A percentile compares a stretch with the other conserved stretches of the same genome.
Evolutionary conservation across 2,888 invertebrate genomes (phyloP).

Genomic region (Tinea trinotella): DNA sequence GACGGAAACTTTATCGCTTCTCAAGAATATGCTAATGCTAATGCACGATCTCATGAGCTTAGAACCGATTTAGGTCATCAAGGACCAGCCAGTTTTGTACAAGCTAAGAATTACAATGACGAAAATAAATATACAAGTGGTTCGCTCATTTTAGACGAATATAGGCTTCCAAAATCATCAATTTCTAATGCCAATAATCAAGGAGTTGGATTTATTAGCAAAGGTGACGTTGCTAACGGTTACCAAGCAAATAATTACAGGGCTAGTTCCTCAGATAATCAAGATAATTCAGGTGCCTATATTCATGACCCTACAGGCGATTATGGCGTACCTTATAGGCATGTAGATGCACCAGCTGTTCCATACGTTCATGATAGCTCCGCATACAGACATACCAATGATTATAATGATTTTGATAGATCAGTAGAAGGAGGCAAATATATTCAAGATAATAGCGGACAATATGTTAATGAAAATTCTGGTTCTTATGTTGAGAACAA

Average conservation of each 20-base stretch:
- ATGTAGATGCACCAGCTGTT: constrained; percentile 44
- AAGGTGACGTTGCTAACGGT: not conserved
- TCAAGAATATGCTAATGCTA: constrained; percentile 42
- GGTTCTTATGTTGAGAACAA: constrained; percentile 44
- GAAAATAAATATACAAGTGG: constrained; percentile 51
- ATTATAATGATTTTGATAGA: constrained; percentile 39
- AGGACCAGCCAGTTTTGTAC: constrained; percentile 39
- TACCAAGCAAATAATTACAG: not conserved
- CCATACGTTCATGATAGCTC: constrained; percentile 48
- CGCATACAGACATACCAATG: constrained; percentile 40
- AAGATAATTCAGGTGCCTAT: constrained; percentile 57
- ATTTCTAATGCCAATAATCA: constrained; percentile 26
- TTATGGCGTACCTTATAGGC: constrained; percentile 54
- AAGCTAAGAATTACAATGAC: constrained; percentile 42
- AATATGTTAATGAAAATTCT: constrained; percentile 26
- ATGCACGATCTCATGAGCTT: constrained; percentile 17
- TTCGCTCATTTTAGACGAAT: constrained; percentile 57
- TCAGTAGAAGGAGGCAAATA: constrained; percentile 34
- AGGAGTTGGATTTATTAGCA: not conserved
- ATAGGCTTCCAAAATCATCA: constrained; percentile 40
- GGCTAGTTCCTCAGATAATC: constrained; percentile 26
- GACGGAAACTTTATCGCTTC: constrained; percentile 55
- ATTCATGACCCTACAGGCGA: constrained; percentile 63
- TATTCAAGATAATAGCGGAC: constrained; percentile 11
- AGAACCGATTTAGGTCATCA: not conserved